Evolutionary conservation across 2,113 vertebrate species (phyloP).

Genomic region (Oryzias melastigma): DNA sequence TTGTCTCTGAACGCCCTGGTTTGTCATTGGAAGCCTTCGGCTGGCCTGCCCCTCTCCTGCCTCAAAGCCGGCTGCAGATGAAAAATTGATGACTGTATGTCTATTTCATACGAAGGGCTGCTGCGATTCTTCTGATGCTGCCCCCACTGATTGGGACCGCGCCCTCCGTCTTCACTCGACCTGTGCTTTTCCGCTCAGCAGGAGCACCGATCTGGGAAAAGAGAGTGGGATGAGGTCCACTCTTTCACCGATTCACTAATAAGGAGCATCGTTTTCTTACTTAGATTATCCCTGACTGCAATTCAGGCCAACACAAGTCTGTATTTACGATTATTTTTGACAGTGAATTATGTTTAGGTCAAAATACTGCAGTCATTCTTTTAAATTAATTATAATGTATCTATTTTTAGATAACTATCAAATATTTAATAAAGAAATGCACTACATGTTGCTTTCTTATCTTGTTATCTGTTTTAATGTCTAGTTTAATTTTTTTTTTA

Average conservation of each 20-base stretch:
- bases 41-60: conserved; percentile 59
- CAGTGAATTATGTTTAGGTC: not conserved
- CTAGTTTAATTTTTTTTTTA: too few relatives aligned
- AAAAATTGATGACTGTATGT: conserved; percentile 81
- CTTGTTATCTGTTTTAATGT: too few relatives aligned
- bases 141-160: conserved; percentile 69
- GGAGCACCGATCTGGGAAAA: conserved; percentile 52
- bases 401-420: not conserved
- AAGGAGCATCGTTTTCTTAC: conserved; percentile 37
- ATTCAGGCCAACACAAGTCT: conserved; percentile 7
- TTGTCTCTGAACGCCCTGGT: conserved; percentile 62
- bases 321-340: conserved; percentile 9
- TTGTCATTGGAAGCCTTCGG: conserved; percentile 68
- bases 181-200: conserved; percentile 49
- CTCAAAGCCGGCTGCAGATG: conserved; percentile 77
- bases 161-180: conserved; percentile 56
- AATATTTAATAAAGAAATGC: too few relatives aligned
- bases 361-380: not conserved
- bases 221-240: conserved; percentile 26
- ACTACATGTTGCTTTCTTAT: too few relatives aligned
- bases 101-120: conserved; percentile 78
- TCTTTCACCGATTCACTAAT: conserved; percentile 48
- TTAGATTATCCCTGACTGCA: conserved; percentile 13
- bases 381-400: not conserved
- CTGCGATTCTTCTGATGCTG: conserved; percentile 70